Conservation (phyloP, 2,888 invertebrate species). For the Beris morrisii region DNA sequence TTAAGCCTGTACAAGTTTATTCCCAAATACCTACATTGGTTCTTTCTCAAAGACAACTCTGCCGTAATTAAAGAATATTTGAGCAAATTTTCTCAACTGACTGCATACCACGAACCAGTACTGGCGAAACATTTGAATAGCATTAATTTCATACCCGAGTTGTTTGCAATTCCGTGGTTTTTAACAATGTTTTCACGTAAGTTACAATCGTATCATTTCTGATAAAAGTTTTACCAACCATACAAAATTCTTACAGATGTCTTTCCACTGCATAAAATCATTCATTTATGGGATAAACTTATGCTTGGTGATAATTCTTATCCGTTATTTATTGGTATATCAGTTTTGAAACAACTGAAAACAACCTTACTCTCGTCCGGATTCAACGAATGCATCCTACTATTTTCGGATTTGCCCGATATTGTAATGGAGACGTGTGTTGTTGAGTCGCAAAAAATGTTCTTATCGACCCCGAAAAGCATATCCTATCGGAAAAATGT, state of each 20-base stretch:
- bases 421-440: conserved; percentile 94
- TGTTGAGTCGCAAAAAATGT: conserved; percentile 83
- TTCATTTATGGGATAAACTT: conserved; percentile 97
- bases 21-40: conserved; percentile 93
- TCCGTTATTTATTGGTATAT: conserved; percentile 92
- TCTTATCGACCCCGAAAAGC: conserved; percentile 82
- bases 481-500: conserved; percentile 84
- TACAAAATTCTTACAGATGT: conserved; percentile 68
- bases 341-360: conserved; percentile 85
- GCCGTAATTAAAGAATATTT: conserved; percentile 96
- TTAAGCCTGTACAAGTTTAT: conserved; percentile 94
- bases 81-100: conserved; percentile 93
- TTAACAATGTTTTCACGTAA: conserved; percentile 98
- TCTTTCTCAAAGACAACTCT: conserved; percentile 97
- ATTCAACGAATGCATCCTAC: conserved; percentile 96
- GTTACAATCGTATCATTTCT: conserved; percentile 51
- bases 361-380: conserved; percentile 83
- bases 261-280: conserved; percentile 95
- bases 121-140: conserved; percentile 87
- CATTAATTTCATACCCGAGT: conserved; percentile 94
- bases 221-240: conserved; percentile 20
- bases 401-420: conserved; percentile 98
- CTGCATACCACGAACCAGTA: conserved; percentile 93
- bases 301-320: conserved; percentile 90
- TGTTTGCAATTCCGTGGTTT: conserved; percentile 99